These are phyloP conservation scores for Gadopsis marmoratus DNA, from an alignment of 2,797 vertebrate species.

Conservation along the genomic window DNA sequence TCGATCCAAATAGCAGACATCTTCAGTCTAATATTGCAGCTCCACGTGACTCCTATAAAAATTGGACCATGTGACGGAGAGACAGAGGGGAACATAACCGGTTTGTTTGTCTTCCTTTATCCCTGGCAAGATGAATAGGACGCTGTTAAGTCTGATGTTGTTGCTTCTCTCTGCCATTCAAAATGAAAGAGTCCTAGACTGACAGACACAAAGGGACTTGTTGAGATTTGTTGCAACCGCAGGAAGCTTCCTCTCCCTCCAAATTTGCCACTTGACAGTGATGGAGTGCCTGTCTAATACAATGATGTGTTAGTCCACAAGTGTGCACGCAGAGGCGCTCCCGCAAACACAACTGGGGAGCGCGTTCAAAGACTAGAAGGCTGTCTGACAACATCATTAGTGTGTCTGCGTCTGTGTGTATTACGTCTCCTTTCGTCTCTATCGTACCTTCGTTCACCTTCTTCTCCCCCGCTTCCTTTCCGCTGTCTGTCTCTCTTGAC, in stretches of 20 bases:
- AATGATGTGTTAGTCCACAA: conserved; percentile 64
- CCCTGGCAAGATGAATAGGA: conserved; percentile 60
- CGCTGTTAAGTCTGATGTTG: conserved; percentile 71
- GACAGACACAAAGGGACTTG: conserved; percentile 82
- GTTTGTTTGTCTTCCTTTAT: conserved; percentile 77
- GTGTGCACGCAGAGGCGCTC: conserved; percentile 43
- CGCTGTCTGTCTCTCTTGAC: conserved; percentile 59
- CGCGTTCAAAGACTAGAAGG: conserved; percentile 76
- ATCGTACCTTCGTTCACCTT: conserved; percentile 54
- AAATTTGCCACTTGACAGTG: conserved; percentile 84
- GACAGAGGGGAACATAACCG: conserved; percentile 47
- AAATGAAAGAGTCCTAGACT: conserved; percentile 76
- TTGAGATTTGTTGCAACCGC: conserved; percentile 80
- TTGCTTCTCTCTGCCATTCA: conserved; percentile 74
- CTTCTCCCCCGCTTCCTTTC: conserved; percentile 38
- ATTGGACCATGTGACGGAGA: conserved; percentile 28
- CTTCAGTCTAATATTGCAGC: conserved; percentile 19
- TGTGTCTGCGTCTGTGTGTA: conserved; percentile 73
- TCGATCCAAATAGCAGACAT: conserved; percentile 26
- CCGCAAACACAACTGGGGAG: conserved; percentile 71
- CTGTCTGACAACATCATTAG: conserved; percentile 84
- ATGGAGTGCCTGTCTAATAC: conserved; percentile 80
- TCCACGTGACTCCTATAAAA: neutral
- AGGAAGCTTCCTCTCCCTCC: conserved; percentile 79
- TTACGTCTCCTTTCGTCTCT: conserved; percentile 64